A percentile compares a stretch with the other conserved stretches of the same genome.
Evolutionary conservation across 2,888 invertebrate genomes (phyloP).

Genomic region (Callinectes sapidus): DNA sequence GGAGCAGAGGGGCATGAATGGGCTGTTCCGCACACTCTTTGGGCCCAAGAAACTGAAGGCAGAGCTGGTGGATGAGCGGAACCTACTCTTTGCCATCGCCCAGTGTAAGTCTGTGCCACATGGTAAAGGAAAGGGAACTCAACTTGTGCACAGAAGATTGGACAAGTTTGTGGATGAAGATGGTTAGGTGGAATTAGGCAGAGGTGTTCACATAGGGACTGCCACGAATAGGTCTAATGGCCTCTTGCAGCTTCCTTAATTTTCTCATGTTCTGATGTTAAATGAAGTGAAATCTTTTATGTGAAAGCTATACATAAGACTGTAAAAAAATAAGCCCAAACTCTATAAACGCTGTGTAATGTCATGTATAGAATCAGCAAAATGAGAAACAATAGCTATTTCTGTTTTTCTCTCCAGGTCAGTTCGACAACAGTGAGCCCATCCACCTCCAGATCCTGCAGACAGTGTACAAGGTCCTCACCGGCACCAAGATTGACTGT

Average conservation of each 20-base stretch:
- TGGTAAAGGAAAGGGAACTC: neutral
- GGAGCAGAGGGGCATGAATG: conserved; percentile 67
- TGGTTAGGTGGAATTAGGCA: too few species aligned
- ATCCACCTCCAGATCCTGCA: conserved; percentile 77
- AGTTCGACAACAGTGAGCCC: conserved; percentile 75
- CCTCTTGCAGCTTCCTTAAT: too few species aligned
- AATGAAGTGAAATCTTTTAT: too few species aligned
- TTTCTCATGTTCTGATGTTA: too few species aligned
- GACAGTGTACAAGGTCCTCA: conserved; percentile 77
- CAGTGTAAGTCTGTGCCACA: conserved; percentile 75
- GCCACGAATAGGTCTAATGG: too few species aligned
- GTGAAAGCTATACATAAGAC: too few species aligned
- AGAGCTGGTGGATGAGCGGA: conserved; percentile 75
- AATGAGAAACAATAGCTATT: too few species aligned
- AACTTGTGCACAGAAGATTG: neutral
- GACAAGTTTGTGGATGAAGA: too few species aligned
- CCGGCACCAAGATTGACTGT: conserved; percentile 77
- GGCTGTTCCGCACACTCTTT: conserved; percentile 74
- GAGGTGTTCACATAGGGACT: too few species aligned
- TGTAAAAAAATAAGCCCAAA: too few species aligned
- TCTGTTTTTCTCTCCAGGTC: conserved; percentile 52
- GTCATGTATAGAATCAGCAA: too few species aligned
- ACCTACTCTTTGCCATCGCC: conserved; percentile 77
- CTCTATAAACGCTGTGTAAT: too few species aligned
- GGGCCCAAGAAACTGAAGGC: conserved; percentile 77